Evolutionary conservation across 2,113 vertebrate species (phyloP).

Genomic region (Tragelaphus strepsiceros): DNA sequence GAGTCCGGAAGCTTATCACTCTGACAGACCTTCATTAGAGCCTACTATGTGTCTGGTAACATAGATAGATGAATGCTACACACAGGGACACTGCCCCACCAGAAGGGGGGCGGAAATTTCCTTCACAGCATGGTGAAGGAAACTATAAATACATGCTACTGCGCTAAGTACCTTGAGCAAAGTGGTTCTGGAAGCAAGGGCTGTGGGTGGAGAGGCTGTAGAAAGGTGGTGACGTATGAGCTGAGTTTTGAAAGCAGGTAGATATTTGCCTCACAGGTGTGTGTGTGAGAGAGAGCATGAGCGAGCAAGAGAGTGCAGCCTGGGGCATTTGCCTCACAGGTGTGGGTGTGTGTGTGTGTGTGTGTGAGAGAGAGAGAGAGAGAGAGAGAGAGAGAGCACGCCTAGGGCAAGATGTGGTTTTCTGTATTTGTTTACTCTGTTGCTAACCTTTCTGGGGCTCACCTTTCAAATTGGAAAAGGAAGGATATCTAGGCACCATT

Average conservation of each 20-base stretch:
- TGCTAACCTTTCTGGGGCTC: neutral
- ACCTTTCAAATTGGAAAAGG: neutral
- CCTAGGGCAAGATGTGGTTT: neutral
- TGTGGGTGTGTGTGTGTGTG: accelerated
- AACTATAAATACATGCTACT: neutral
- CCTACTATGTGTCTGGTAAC: neutral
- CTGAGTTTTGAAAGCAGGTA: neutral
- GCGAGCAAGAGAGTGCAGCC: too few relatives aligned
- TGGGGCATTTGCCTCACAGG: neutral
- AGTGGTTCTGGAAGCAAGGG: neutral
- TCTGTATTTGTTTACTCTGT: neutral
- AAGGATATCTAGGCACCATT: neutral
- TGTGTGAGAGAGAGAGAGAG: neutral
- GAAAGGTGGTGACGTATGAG: neutral
- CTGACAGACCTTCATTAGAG: neutral
- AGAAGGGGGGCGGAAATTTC: neutral
- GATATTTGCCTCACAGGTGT: neutral
- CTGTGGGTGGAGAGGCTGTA: neutral
- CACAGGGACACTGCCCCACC: neutral
- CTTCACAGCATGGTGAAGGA: neutral
- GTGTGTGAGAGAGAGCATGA: neutral
- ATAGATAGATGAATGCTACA: neutral
- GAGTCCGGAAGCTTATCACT: neutral
- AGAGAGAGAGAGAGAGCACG: neutral
- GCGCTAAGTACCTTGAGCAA: neutral